Evolutionary conservation across 1,140 invertebrate species (phyloP).

Genomic region (Brachionus paranguensis): DNA sequence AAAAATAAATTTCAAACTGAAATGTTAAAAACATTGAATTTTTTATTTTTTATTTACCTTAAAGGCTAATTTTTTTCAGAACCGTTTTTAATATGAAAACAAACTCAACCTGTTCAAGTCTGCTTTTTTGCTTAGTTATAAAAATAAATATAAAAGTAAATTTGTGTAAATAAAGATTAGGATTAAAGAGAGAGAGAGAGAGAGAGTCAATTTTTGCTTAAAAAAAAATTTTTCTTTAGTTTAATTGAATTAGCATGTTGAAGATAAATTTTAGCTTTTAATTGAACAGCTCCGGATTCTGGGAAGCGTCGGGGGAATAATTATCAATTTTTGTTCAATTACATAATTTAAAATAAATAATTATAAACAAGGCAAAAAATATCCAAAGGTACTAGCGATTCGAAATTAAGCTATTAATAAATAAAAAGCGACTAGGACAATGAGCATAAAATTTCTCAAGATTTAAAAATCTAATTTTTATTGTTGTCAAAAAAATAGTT

Average conservation of each 20-base stretch:
- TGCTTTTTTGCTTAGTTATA: neutral
- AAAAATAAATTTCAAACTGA: neutral
- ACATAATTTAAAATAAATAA: neutral
- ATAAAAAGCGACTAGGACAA: neutral
- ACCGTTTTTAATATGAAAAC: neutral
- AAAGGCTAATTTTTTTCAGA: neutral
- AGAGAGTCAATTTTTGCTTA: neutral
- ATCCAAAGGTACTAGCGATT: neutral
- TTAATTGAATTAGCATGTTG: neutral
- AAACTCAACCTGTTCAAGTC: neutral
- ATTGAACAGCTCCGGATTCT: neutral
- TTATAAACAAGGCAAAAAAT: neutral
- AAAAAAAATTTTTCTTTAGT: neutral
- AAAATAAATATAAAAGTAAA: neutral
- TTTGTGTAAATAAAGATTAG: neutral
- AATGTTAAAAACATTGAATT: neutral
- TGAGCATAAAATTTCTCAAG: neutral
- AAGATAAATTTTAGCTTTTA: neutral
- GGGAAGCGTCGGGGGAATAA: neutral
- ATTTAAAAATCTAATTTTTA: neutral
- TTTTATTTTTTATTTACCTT: neutral
- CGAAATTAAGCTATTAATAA: neutral
- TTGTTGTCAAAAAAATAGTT: neutral
- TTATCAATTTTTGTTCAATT: neutral
- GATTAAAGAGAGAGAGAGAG: too few relatives aligned